Base-by-base conservation (phyloP, 2,888 invertebrate species). In the Temnothorax ravouxi region DNA sequence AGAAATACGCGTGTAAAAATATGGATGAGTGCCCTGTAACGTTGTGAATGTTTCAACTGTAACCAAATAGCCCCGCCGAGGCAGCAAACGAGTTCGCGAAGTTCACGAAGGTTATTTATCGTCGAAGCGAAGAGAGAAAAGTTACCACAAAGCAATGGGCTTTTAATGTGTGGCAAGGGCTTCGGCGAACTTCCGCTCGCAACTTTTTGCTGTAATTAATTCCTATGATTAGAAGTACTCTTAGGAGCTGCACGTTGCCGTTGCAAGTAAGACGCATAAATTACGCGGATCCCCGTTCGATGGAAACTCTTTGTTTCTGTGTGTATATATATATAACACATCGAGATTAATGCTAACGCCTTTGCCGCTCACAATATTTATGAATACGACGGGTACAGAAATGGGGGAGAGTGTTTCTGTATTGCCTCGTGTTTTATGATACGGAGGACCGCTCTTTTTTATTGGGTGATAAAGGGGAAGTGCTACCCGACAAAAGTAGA, bases 151-250 rank as follows among this genome's bases (percentile, higher is more conserved):
- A 38, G 38, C 29, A 41, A 50, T 13, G 52, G 47, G 9, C 44
- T 50, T 71, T 71, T 62, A 69, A 76, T 47, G 15, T 76, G 41
- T 64, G 21, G n/a, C 61, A 21, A 21, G 50, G 11, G 38, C 52
- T 50, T 34, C 47, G 50, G 47, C 38, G 21, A 79, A 77, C 44
- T 84, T 83, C 41, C 50, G 61, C 61, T 82, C 67, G 44, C 64
- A 41, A 84, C 66, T 79, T 69, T 76, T 56, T 47, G 18, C 11
- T 18, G 75, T 62, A 82, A 85, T 85, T 87, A 85, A 79, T 84
- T 82, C 41, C 74, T 29, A 29, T 29, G 74, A 82, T 87, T 82
- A 79, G 67, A 47, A 38, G 25, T 56, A 54, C 21, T 47, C 59
- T 62, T 18, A 11, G 41, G 41, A 29, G 29, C 50, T 15, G 5